These are phyloP conservation scores for Rhaphigaster nebulosa DNA, from an alignment of 2,888 invertebrate species.

Conservation along the genomic window DNA sequence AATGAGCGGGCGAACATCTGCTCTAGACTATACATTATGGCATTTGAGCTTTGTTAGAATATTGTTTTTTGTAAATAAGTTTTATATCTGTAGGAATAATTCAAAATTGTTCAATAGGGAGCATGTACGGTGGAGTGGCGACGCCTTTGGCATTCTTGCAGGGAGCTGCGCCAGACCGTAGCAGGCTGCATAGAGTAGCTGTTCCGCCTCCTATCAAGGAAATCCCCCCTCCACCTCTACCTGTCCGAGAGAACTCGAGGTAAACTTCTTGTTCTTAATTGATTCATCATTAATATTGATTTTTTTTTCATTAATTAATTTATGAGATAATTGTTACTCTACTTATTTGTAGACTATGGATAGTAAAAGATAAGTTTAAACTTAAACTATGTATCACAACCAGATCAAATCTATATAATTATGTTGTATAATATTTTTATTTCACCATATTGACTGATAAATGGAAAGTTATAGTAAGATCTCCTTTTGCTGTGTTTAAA, in stretches of 20 bases:
- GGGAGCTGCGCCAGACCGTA: conserved; percentile 68
- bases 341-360: too few relatives aligned
- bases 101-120: conserved; percentile 66
- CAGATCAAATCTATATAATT: too few relatives aligned
- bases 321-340: too few relatives aligned
- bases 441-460: background rate
- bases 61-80: background rate
- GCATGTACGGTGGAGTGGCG: conserved; percentile 78
- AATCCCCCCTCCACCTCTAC: conserved; percentile 70
- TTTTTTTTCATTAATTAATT: too few relatives aligned
- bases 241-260: conserved; percentile 56
- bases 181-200: conserved; percentile 62
- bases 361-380: too few relatives aligned
- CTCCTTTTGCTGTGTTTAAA: conserved; percentile 30
- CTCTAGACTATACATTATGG: too few relatives aligned
- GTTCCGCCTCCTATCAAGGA: conserved; percentile 73
- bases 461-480: background rate
- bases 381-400: too few relatives aligned
- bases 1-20: too few relatives aligned
- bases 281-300: too few relatives aligned
- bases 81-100: background rate
- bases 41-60: too few relatives aligned
- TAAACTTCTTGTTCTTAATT: background rate
- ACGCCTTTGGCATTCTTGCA: conserved; percentile 79
- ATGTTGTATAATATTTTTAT: background rate